phyloP scores from a whole-genome alignment of 2,888 invertebrate species.

The Aphidoletes aphidimyza region DNA sequence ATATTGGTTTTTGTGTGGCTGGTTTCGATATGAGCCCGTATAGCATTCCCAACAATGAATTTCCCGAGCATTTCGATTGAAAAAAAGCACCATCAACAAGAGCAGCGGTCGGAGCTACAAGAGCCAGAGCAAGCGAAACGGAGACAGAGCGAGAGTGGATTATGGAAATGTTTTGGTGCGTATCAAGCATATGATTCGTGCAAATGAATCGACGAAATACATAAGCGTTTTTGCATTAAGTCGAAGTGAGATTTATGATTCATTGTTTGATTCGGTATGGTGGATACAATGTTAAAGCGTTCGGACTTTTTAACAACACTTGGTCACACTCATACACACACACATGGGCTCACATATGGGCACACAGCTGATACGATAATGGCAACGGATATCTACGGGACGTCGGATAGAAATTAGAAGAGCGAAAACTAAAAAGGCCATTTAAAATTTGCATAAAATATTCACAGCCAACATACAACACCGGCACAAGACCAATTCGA shows the following conservation, averaged over 20 bases:
- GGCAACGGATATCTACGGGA: neutral
- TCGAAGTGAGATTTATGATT: neutral
- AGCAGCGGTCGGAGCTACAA: too few relatives aligned
- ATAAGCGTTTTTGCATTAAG: neutral
- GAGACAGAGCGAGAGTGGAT: neutral
- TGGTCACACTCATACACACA: neutral
- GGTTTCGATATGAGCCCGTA: too few relatives aligned
- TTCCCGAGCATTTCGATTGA: neutral
- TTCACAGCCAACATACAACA: neutral
- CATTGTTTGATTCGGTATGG: neutral
- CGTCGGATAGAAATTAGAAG: neutral
- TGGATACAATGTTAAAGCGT: neutral
- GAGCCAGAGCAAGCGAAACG: too few relatives aligned
- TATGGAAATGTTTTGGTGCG: neutral
- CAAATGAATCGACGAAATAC: neutral
- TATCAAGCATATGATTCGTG: neutral
- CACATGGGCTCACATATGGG: too few relatives aligned
- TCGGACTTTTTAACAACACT: neutral
- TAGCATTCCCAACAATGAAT: neutral
- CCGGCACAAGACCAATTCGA: neutral
- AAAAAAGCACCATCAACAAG: too few relatives aligned
- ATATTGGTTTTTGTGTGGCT: neutral
- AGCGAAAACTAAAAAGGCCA: neutral
- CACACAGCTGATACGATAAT: neutral
- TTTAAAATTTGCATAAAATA: constrained; percentile 13